Evolutionary conservation across 2,797 vertebrate genomes (phyloP), one percentile per base, ranked within the genome.

Genomic region (Falco naumanni): DNA sequence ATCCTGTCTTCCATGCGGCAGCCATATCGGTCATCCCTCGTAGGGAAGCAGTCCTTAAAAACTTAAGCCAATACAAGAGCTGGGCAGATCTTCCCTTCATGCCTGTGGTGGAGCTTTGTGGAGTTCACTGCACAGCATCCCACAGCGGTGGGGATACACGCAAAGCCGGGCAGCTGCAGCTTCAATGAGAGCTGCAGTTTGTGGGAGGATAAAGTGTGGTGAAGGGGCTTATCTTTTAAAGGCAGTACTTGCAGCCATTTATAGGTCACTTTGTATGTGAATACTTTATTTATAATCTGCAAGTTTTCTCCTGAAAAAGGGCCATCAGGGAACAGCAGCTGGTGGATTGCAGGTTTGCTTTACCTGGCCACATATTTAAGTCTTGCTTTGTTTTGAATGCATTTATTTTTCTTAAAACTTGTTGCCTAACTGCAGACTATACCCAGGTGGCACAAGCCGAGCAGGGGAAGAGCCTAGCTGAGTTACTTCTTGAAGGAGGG

Each of bases 181-280:
- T 94, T 33, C 65, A 51, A 20, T 41, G 74, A 77, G 50, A 61
- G 41, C 41, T 81, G 70, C 66, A 65, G 65, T 53, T 43, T 70
- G 53, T 1, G 1, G 26, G 33, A 83, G 45, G 54, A 83, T 79
- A 37, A 94, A 75, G 63, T 1, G 1, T 41, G 16, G 59, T 64
- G 80, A 45, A 59, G 59, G 47, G 75, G 53, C 79, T 87, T 84
- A 77, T 87, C 82, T 84, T 84, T 81, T 57, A 61, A 74, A 77
- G 39, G 48, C 61, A 26, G 31, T 34, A 34, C 56, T 70, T 69
- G 51, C 39, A 69, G 69, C 60, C 91, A 48, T 87, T 90, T 92
- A n/a, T 91, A 63, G 69, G 74, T 64, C 25, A 50, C 60, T 84
- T 74, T 91, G 31, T 56, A 28, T 81, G 28, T 53, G 39, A 81